Conservation (phyloP, 2,888 invertebrate genomes). For the Agrenia bidenticulata region DNA sequence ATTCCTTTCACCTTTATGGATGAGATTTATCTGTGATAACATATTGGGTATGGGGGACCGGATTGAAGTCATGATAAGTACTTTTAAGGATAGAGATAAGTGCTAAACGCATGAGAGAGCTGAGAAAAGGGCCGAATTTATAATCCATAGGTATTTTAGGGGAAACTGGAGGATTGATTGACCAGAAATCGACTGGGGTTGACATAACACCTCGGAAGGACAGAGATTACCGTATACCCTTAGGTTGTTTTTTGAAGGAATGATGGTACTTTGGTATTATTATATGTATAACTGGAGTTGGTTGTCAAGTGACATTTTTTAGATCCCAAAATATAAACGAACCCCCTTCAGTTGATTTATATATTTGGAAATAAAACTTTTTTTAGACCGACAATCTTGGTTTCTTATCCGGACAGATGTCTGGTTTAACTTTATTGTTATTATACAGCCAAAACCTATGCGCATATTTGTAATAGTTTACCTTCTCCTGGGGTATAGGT, state of each 20-base stretch:
- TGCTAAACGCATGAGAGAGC: background rate
- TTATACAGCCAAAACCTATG: slow-evolving; percentile 31
- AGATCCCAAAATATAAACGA: slow-evolving; percentile 12
- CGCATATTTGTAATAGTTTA: slow-evolving; percentile 28
- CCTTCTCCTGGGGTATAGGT: slow-evolving; percentile 11
- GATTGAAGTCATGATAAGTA: slow-evolving; percentile 5
- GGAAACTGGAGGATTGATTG: slow-evolving; percentile 32
- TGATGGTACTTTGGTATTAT: background rate
- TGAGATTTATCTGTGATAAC: slow-evolving; percentile 17
- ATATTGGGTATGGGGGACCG: slow-evolving; percentile 6
- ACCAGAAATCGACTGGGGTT: slow-evolving; percentile 45
- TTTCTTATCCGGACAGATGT: slow-evolving; percentile 48
- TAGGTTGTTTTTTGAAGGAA: background rate
- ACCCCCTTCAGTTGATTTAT: slow-evolving; percentile 49
- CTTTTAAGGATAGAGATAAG: slow-evolving; percentile 12
- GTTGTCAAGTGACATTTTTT: slow-evolving; percentile 37
- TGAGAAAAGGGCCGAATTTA: slow-evolving; percentile 12
- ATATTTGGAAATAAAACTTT: slow-evolving; percentile 38
- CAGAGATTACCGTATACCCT: slow-evolving; percentile 1
- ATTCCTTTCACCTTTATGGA: slow-evolving; percentile 8
- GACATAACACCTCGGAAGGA: slow-evolving; percentile 32
- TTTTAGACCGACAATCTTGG: slow-evolving; percentile 37
- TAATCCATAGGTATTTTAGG: slow-evolving; percentile 14
- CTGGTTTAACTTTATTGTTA: slow-evolving; percentile 48
- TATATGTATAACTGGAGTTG: background rate